Conservation (phyloP, 2,797 vertebrate species). For the Psittacula echo region DNA sequence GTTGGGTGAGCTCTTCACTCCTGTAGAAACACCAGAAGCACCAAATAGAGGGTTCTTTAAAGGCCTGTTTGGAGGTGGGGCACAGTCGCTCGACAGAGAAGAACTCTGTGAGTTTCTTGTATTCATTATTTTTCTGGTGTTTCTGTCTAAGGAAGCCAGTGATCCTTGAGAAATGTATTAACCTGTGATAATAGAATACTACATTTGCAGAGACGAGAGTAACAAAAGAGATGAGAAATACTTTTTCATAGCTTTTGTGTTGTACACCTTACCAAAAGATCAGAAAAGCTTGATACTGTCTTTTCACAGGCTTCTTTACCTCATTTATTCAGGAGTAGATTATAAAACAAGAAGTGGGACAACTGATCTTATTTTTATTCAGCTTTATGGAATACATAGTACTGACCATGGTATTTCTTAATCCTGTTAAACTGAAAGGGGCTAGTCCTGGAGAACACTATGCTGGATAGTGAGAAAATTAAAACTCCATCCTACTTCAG, state of each 20-base stretch:
- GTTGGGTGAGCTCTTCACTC: conserved; percentile 97
- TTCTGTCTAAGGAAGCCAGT: background rate
- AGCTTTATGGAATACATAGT: background rate
- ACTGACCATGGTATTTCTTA: background rate
- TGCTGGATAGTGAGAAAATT: background rate
- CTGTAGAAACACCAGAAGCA: conserved; percentile 97
- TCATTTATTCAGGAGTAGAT: background rate
- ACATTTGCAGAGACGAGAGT: background rate
- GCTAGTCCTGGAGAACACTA: background rate
- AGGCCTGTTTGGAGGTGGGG: conserved; percentile 96
- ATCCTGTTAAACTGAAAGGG: background rate
- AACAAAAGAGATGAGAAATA: background rate
- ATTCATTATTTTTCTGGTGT: background rate
- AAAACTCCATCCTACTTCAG: background rate
- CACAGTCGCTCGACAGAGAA: conserved; percentile 96
- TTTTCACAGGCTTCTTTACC: background rate
- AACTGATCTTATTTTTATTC: background rate
- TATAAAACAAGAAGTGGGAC: background rate
- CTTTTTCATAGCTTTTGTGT: background rate
- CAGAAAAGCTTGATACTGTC: background rate
- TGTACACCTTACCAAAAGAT: background rate
- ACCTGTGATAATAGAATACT: background rate
- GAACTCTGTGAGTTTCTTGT: conserved; percentile 89
- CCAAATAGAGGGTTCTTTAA: conserved; percentile 99
- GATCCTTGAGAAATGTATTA: background rate